Evolutionary conservation across 2,888 invertebrate species (phyloP).

Genomic region (Pseudococcus longispinus): DNA sequence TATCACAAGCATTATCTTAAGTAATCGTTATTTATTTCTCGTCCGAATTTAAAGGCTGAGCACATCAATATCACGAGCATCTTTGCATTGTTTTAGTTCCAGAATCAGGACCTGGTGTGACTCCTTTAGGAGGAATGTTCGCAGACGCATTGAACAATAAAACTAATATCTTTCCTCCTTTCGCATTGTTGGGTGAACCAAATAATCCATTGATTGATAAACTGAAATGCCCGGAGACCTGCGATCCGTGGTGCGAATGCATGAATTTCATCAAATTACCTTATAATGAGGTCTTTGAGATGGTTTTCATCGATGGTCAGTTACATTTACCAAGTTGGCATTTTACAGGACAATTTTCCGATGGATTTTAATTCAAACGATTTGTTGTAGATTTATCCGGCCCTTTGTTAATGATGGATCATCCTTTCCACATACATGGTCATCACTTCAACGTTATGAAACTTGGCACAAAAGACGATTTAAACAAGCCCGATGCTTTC

Average conservation of each 20-base stretch:
- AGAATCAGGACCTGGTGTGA: neutral
- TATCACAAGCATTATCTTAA: neutral
- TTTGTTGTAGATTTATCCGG: neutral
- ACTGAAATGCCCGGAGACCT: neutral
- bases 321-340: neutral
- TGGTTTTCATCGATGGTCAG: conserved; percentile 74
- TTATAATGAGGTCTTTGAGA: conserved; percentile 73
- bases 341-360: neutral
- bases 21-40: neutral
- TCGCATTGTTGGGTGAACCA: conserved; percentile 73
- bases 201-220: neutral
- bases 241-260: conserved; percentile 68
- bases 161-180: conserved; percentile 66
- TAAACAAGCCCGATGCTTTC: neutral
- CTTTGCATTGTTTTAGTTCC: conserved; percentile 3
- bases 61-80: neutral
- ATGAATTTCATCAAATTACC: conserved; percentile 73
- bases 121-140: neutral
- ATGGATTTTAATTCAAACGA: neutral
- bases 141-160: neutral
- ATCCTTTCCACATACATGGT: neutral
- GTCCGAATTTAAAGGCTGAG: neutral
- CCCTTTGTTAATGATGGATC: neutral
- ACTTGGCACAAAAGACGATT: neutral
- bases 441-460: neutral